A percentile compares a stretch with the other conserved stretches of the same genome.
Conservation (phyloP, 2,888 invertebrate genomes). For the Gandaritis pyraliata region DNA sequence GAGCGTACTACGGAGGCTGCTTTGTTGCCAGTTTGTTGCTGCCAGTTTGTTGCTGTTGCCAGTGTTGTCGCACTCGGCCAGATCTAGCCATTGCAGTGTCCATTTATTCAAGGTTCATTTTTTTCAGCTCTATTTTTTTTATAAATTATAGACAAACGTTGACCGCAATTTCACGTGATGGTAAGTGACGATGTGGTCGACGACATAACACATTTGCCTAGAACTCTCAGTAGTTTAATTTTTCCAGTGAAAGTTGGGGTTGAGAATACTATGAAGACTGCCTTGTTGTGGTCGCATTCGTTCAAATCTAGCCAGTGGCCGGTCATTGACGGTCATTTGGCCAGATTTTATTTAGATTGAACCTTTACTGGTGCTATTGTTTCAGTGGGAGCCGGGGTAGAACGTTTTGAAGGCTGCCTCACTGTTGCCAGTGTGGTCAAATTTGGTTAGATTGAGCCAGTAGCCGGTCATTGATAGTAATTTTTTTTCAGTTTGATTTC, state of each 20-base stretch:
- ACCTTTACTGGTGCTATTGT: background rate
- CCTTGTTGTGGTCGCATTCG: conserved; percentile 44
- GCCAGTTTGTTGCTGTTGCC: conserved; percentile 36
- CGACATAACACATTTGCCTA: too few species aligned
- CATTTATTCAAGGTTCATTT: background rate
- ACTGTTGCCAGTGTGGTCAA: too few species aligned
- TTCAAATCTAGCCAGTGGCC: conserved; percentile 41
- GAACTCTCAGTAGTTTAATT: too few species aligned
- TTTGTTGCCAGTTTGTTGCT: conserved; percentile 33
- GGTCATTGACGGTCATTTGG: background rate
- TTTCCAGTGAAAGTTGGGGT: conserved; percentile 42
- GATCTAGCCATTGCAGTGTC: conserved; percentile 20
- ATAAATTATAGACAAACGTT: too few species aligned
- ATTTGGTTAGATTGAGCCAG: too few species aligned
- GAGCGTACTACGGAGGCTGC: conserved; percentile 62
- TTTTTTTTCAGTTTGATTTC: too few species aligned
- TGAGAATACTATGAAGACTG: conserved; percentile 62
- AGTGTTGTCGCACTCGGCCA: conserved; percentile 51
- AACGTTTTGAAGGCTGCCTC: too few species aligned
- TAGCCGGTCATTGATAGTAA: too few species aligned
- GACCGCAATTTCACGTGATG: too few species aligned
- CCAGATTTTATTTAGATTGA: background rate
- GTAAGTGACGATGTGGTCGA: too few species aligned
- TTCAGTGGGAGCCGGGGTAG: too few species aligned
- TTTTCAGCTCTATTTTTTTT: too few species aligned